Base-by-base conservation (phyloP, 2,888 invertebrate species). In the Arctia plantaginis region DNA sequence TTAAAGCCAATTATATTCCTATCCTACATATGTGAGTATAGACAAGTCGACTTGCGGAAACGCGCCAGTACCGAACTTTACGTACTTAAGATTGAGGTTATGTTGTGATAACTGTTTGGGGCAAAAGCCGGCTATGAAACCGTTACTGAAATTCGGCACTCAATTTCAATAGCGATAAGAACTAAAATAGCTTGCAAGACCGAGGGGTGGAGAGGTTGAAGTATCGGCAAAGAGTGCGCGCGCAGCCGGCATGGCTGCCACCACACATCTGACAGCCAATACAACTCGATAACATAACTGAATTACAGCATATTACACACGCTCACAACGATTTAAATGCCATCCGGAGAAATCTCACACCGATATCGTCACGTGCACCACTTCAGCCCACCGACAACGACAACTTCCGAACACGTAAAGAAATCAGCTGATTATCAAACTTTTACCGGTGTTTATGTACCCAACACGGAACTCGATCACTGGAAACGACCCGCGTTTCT, bases 391-490 rank as follows among this genome's bases (percentile, higher is more conserved):
- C 86, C 87, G 85, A 86, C 85, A 88, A 86, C 87, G 86, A 87
- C 86, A 90, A 91, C 86, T 88, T 90, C 80, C 79, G 84, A 89
- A 85, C 90, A 90, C 89, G 86, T 88, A 84, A 84, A 88, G 88
- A 90, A 92, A 95, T 93, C 95, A 95, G 95, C 95, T 95, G 95
- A 94, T 94, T 93, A 93, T 90, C 90, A 95, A 95, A 95, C 93
- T 93, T 94, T 93, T 91, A 88, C 92, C 93, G 92, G 90, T 93
- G 93, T 95, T 95, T 94, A 92, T 91, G 85, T 90, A 90, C 86
- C 87, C 87, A 88, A 87, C 84, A 86, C 82, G 82, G 81, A 79
- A 89, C 86, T 90, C 89, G 80, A 86, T 91, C 92, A 93, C 93
- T 91, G 91, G 90, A 92, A 92, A 88, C 86, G 87, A 83, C 80